Conservation (phyloP, 2,888 invertebrate species). For the Malthinus flaveolus region DNA sequence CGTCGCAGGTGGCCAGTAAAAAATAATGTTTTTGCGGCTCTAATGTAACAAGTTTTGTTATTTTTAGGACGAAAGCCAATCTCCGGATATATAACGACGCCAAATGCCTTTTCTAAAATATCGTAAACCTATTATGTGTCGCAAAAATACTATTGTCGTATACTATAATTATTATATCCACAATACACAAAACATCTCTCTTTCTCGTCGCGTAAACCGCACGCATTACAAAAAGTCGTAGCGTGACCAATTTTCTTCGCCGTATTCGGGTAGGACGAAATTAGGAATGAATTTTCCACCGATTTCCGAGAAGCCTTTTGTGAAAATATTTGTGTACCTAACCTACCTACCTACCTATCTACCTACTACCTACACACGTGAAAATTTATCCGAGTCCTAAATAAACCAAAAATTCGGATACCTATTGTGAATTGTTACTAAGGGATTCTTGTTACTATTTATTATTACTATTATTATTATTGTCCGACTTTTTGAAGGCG, state of each 20-base stretch:
- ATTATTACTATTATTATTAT: constrained; percentile 32
- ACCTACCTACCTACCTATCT: no score
- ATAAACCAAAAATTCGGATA: not conserved
- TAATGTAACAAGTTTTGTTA: not conserved
- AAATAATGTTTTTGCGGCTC: not conserved
- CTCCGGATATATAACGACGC: constrained; percentile 45
- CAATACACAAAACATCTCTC: not conserved
- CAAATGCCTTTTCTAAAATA: constrained; percentile 52
- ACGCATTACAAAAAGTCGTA: no score
- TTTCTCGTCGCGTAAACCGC: not conserved
- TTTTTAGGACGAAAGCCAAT: constrained; percentile 48
- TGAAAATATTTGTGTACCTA: constrained; percentile 26
- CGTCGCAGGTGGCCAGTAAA: constrained; percentile 55
- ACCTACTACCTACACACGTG: constrained; percentile 15
- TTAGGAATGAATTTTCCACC: constrained; percentile 32
- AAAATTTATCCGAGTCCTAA: constrained; percentile 34
- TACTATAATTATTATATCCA: not conserved
- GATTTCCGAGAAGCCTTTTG: constrained; percentile 27
- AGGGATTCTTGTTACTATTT: constrained; percentile 28
- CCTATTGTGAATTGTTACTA: constrained; percentile 13
- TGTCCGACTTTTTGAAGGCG: constrained; percentile 24
- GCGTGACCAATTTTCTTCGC: constrained; percentile 23
- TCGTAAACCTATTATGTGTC: constrained; percentile 38
- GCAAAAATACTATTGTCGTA: constrained; percentile 15
- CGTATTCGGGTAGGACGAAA: constrained; percentile 9